These are phyloP conservation scores for Poeciliopsis turneri DNA, from an alignment of 2,797 vertebrate species.

Conservation along the genomic window DNA sequence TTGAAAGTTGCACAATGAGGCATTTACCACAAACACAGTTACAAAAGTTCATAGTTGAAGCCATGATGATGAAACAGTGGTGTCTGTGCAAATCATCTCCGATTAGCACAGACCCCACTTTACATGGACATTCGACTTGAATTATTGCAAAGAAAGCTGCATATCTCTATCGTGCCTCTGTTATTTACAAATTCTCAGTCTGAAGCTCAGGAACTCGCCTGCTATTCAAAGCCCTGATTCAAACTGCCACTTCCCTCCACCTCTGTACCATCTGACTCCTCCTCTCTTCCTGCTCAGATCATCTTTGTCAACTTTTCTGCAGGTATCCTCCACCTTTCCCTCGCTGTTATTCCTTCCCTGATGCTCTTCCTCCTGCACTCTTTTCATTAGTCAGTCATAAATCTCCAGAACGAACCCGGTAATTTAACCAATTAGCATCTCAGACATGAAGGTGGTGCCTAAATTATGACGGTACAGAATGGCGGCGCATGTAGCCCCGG, in stretches of 20 bases:
- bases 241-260: conserved; percentile 10
- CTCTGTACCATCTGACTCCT: conserved; percentile 13
- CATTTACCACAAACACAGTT: neutral
- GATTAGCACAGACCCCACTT: neutral
- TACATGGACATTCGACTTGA: neutral
- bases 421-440: conserved; percentile 92
- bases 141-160: neutral
- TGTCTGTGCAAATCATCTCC: neutral
- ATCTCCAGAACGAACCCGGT: conserved; percentile 84
- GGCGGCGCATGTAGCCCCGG: conserved; percentile 72
- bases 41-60: neutral
- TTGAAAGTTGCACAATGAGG: neutral
- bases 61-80: too few species aligned
- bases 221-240: neutral
- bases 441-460: conserved; percentile 83
- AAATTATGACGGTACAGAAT: conserved; percentile 82
- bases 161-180: neutral
- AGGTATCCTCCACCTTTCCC: conserved; percentile 13
- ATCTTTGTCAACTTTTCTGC: conserved; percentile 35
- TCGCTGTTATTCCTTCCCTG: conserved; percentile 31
- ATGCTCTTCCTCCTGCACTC: conserved; percentile 24
- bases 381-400: conserved; percentile 84
- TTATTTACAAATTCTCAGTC: neutral
- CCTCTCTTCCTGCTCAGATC: conserved; percentile 18
- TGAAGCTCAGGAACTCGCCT: neutral